Evolutionary conservation across 2,888 invertebrate species (phyloP).

Genomic region (Ophioninae sp.): DNA sequence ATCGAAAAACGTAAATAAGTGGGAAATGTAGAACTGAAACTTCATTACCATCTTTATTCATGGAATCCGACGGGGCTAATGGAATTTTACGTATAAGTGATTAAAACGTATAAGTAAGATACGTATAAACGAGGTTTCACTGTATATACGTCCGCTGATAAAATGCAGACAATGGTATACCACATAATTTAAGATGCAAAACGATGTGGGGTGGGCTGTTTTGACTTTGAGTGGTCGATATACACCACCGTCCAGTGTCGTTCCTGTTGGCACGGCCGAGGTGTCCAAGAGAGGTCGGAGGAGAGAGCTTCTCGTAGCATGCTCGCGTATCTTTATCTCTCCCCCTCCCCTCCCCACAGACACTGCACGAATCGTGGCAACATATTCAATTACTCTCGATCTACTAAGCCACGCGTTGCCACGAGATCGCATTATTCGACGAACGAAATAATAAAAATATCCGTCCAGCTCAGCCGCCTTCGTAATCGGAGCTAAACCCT

Average conservation of each 20-base stretch:
- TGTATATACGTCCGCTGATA: neutral
- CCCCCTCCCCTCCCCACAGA: neutral
- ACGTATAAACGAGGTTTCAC: too few relatives aligned
- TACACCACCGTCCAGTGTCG: neutral
- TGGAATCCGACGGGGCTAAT: too few relatives aligned
- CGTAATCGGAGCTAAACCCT: conserved; percentile 52
- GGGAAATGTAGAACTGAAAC: too few relatives aligned
- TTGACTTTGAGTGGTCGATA: neutral
- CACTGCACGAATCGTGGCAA: neutral
- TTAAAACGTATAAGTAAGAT: too few relatives aligned
- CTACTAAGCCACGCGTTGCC: neutral
- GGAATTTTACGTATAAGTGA: too few relatives aligned
- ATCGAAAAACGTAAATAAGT: too few relatives aligned
- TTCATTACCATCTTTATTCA: too few relatives aligned
- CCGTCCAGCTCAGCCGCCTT: conserved; percentile 14
- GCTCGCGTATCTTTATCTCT: neutral
- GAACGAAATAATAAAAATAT: conserved; percentile 28
- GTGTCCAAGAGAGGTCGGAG: neutral
- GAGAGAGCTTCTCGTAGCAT: neutral
- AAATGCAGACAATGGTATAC: neutral
- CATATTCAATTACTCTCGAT: conserved; percentile 4
- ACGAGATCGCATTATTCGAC: conserved; percentile 8
- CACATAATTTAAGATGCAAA: conserved; percentile 3
- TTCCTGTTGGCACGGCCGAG: neutral
- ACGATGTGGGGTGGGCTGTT: neutral